phyloP scores from a whole-genome alignment of 2,888 invertebrate species.

The Asteroscopus sphinx region DNA sequence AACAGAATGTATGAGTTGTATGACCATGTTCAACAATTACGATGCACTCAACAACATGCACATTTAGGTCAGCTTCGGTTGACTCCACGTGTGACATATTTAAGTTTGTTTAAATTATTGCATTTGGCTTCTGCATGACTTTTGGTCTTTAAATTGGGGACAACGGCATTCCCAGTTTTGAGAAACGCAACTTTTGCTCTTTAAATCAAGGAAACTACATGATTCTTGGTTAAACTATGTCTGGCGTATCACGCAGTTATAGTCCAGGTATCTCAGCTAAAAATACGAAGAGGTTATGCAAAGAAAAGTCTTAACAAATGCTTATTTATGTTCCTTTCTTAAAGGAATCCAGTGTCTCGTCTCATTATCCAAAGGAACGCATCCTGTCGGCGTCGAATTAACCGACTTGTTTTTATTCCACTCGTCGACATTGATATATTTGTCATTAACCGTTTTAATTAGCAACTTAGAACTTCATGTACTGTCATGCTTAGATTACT shows the following conservation, averaged over 20 bases:
- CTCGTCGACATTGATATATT: conserved; percentile 2
- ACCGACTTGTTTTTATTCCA: conserved; percentile 25
- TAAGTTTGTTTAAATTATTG: conserved; percentile 25
- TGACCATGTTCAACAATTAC: conserved; percentile 39
- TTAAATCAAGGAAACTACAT: no score
- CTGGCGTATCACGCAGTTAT: conserved; percentile 11
- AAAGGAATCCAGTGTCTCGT: conserved; percentile 35
- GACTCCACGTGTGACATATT: conserved; percentile 46
- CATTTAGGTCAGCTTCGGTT: conserved; percentile 52
- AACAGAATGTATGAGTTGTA: conserved; percentile 2
- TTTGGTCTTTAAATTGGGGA: conserved; percentile 12
- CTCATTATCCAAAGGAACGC: conserved; percentile 27
- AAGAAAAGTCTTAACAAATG: conserved; percentile 8
- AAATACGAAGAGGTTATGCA: conserved; percentile 5
- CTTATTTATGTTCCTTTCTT: conserved; percentile 31
- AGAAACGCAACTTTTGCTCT: no score
- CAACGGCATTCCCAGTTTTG: conserved; percentile 4
- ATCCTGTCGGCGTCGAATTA: conserved; percentile 34
- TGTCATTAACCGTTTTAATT: conserved; percentile 2
- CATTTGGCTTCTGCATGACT: conserved; percentile 17
- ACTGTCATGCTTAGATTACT: background rate
- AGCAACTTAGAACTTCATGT: conserved; percentile 6
- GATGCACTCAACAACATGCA: conserved; percentile 38
- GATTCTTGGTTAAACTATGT: background rate
- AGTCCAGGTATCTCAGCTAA: background rate